Evolutionary conservation across 2,113 vertebrate species (phyloP).

Genomic region (Pachypanchax playfairii): DNA sequence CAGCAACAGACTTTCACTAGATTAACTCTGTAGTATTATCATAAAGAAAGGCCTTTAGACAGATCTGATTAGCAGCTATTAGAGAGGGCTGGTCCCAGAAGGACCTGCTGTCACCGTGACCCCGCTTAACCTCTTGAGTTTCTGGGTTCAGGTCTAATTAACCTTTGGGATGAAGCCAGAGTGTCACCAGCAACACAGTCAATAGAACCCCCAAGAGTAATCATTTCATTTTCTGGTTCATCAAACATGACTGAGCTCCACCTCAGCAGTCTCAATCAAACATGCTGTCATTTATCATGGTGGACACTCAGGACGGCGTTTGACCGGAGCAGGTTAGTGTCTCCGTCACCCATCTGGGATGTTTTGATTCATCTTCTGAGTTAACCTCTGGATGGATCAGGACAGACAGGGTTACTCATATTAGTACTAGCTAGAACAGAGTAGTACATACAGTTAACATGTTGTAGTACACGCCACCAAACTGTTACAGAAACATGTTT

Average conservation of each 20-base stretch:
- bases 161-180: conserved; percentile 89
- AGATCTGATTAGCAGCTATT: conserved; percentile 91
- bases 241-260: conserved; percentile 87
- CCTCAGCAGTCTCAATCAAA: conserved; percentile 89
- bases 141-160: conserved; percentile 99
- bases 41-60: conserved; percentile 81
- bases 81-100: conserved; percentile 84
- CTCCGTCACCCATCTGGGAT: conserved; percentile 30
- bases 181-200: conserved; percentile 89
- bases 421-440: too few relatives aligned
- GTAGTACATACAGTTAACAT: too few relatives aligned
- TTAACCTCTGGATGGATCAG: conserved; percentile 5
- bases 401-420: too few relatives aligned
- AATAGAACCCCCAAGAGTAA: conserved; percentile 89
- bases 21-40: conserved; percentile 73
- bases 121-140: conserved; percentile 96
- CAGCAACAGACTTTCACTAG: conserved; percentile 66
- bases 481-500: too few relatives aligned
- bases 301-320: conserved; percentile 78
- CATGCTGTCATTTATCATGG: conserved; percentile 86
- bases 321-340: conserved; percentile 73
- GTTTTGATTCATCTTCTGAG: neutral
- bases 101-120: conserved; percentile 91
- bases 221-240: conserved; percentile 97
- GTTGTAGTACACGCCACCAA: too few relatives aligned